These are phyloP conservation scores for Cephus spinipes DNA, from an alignment of 2,888 invertebrate species.

Conservation along the genomic window DNA sequence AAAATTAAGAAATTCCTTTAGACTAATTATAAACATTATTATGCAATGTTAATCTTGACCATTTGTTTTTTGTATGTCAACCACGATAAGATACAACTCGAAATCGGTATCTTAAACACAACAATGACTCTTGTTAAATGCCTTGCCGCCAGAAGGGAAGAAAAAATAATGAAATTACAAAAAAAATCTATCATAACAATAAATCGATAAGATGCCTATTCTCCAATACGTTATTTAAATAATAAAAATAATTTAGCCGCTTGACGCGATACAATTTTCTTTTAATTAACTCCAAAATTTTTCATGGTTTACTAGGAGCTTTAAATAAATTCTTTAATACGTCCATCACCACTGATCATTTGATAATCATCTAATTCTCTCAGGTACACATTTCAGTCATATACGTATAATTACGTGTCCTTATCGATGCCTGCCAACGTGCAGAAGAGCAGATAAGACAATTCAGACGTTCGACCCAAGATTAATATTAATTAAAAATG, in stretches of 20 bases:
- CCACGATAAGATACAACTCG: background rate
- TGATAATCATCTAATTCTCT: background rate
- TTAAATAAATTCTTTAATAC: background rate
- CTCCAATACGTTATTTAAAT: background rate
- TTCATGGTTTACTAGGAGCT: background rate
- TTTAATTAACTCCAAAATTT: background rate
- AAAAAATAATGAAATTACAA: background rate
- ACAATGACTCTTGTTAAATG: background rate
- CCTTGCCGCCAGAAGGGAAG: too few relatives aligned
- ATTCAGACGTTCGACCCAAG: slow-evolving; percentile 29
- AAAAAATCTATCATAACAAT: background rate
- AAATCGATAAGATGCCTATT: background rate
- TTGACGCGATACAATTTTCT: background rate
- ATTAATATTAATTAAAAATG: slow-evolving; percentile 45
- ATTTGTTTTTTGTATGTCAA: background rate
- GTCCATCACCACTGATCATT: background rate
- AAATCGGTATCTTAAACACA: background rate
- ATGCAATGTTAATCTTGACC: background rate
- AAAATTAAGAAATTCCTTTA: background rate
- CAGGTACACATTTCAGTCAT: background rate
- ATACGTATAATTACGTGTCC: background rate
- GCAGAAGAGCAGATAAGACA: slow-evolving; percentile 16
- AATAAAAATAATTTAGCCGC: background rate
- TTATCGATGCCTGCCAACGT: slow-evolving; percentile 3
- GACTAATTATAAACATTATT: background rate